These are phyloP conservation scores for Amphilophus citrinellus DNA, from an alignment of 2,113 vertebrate genomes.

Conservation along the genomic window DNA sequence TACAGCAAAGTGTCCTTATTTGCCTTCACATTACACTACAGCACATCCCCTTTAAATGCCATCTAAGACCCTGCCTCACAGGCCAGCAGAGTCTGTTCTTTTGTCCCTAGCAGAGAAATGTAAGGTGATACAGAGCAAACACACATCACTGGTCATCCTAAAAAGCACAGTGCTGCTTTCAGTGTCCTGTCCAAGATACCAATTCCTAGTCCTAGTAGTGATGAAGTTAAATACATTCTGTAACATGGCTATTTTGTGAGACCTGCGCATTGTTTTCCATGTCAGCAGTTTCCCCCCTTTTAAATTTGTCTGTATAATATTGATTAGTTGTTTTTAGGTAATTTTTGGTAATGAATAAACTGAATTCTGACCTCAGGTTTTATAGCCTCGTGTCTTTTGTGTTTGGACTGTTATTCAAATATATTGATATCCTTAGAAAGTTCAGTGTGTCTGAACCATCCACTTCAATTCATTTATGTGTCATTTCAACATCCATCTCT, in stretches of 20 bases:
- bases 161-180: background rate
- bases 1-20: background rate
- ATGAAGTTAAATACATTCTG: background rate
- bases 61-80: slow-evolving; percentile 3
- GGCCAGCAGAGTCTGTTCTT: slow-evolving; percentile 5
- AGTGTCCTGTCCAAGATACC: background rate
- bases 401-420: slow-evolving; percentile 25
- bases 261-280: background rate
- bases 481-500: background rate
- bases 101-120: slow-evolving; percentile 12
- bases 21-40: background rate
- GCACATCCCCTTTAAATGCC: slow-evolving; percentile 1
- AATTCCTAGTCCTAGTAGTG: background rate
- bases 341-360: slow-evolving; percentile 44
- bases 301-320: background rate
- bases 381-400: slow-evolving; percentile 41
- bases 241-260: slow-evolving; percentile 2
- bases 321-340: background rate
- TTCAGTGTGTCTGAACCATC: slow-evolving; percentile 2
- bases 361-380: background rate
- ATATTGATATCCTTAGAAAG: background rate
- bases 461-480: background rate
- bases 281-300: background rate
- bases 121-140: slow-evolving; percentile 22
- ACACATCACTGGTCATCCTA: background rate